These are phyloP conservation scores for Cyanistes caeruleus DNA, from an alignment of 2,113 vertebrate genomes.

Conservation along the genomic window DNA sequence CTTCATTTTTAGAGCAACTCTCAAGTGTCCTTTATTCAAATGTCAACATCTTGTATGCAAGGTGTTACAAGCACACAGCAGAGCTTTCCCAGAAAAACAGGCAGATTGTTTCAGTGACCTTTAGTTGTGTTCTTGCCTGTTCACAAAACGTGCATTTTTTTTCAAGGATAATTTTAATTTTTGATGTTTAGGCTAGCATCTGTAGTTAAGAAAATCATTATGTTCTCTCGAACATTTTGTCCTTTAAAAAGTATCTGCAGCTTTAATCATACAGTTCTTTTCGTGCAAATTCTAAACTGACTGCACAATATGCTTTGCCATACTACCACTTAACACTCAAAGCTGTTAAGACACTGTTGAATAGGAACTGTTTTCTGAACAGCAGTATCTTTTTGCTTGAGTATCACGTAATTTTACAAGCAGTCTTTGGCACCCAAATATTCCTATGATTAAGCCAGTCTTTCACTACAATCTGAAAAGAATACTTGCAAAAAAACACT, in stretches of 20 bases:
- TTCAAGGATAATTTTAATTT: slow-evolving; percentile 45
- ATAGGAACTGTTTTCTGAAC: not conserved
- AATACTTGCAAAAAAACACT: not conserved
- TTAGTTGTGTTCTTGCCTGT: slow-evolving; percentile 30
- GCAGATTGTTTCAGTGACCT: slow-evolving; percentile 60
- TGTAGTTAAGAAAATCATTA: slow-evolving; percentile 20
- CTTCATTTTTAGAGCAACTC: slow-evolving; percentile 9
- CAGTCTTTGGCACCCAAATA: not conserved
- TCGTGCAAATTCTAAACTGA: not conserved
- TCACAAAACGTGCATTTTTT: not conserved
- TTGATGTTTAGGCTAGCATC: slow-evolving; percentile 42
- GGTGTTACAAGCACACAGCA: slow-evolving; percentile 46
- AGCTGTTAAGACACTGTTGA: not conserved
- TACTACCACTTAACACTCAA: not conserved
- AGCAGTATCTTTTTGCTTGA: not conserved
- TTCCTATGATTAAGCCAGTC: not conserved
- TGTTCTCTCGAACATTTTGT: slow-evolving; percentile 18
- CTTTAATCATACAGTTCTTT: not conserved
- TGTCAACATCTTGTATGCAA: slow-evolving; percentile 66
- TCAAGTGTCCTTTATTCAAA: slow-evolving; percentile 65
- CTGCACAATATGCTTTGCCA: not conserved
- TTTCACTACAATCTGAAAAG: not conserved
- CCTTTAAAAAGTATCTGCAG: not conserved
- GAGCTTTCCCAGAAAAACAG: slow-evolving; percentile 43
- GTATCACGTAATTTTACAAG: not conserved